Percentiles rank a stretch among this genome's conserved stretches.
Conservation (phyloP, 2,888 invertebrate species). For the Drosophila picticornis region DNA sequence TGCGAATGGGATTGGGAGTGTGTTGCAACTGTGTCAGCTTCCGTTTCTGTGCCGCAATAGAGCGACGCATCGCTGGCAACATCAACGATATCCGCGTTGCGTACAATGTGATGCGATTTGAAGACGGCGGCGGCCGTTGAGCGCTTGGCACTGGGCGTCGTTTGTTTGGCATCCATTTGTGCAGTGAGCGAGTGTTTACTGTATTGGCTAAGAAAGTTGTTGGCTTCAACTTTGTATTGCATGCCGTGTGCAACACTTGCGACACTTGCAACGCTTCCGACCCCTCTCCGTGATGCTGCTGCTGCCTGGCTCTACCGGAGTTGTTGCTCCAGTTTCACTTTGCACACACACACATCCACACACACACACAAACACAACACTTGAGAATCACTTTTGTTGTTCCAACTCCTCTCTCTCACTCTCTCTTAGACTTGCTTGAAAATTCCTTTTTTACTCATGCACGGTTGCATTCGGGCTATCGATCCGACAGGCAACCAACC, state of each 20-base stretch:
- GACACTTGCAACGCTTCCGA: constrained; percentile 5
- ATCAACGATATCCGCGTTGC: constrained; percentile 82
- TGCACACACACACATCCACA: constrained; percentile 1
- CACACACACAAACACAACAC: constrained; percentile 5
- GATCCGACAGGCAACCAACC: constrained; percentile 63
- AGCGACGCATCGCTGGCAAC: constrained; percentile 84
- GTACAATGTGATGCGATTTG: constrained; percentile 70
- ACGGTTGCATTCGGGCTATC: constrained; percentile 74
- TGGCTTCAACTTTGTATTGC: constrained; percentile 40
- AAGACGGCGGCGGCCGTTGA: constrained; percentile 73
- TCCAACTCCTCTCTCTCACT: constrained; percentile 9
- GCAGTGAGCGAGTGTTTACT: constrained; percentile 17
- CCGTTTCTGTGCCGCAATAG: constrained; percentile 78
- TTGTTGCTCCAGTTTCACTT: constrained; percentile 57
- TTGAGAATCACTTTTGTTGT: constrained; percentile 43
- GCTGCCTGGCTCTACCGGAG: constrained; percentile 12
- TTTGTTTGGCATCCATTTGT: constrained; percentile 74
- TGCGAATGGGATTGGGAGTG: constrained; percentile 20
- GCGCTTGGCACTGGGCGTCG: constrained; percentile 62
- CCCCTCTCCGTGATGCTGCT: not conserved
- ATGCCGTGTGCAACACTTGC: constrained; percentile 15
- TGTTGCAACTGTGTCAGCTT: constrained; percentile 34
- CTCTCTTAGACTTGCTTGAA: constrained; percentile 8
- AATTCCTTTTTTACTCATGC: constrained; percentile 50
- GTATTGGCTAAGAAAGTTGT: constrained; percentile 47